Base-by-base conservation (phyloP, 2,797 vertebrate species). In the Alca torda region DNA sequence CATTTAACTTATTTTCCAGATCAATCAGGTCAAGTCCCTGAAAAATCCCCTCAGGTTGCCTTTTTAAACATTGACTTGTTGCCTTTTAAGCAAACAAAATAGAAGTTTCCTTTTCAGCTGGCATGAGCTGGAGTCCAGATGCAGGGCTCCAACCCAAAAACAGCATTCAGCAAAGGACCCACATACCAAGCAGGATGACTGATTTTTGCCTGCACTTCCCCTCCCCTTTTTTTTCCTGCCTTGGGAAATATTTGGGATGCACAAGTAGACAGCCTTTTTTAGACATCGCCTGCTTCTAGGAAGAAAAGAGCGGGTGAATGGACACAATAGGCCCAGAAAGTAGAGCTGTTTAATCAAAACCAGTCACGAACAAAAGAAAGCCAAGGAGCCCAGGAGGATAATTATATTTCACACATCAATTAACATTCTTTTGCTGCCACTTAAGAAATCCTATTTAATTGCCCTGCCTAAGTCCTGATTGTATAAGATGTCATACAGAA, bases 391-490 rank as follows among this genome's bases (percentile, higher is more conserved):
- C 91, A 95, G 69, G 77, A 94, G 89, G 80, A 95, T 96, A 97
- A 95, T 97, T 97, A 95, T 91, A 97, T 97, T 96, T 98, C 93
- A 96, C 90, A 97, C 91, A 96, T 97, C 96, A 97, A 96, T 97
- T 96, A 97, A 94, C 90, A 96, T 96, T 96, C 94, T 94, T 96
- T 90, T 0, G 12, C 85, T 94, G 93, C 91, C 93, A 96, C 80
- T 97, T 96, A 95, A 96, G 93, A 94, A 94, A 96, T 93, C 61
- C 78, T 73, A 33, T 92, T 93, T 96, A 96, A 97, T 96, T 96
- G 95, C 85, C 72, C 72, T 95, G 93, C 85, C 90, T 84, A 25
- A 69, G 74, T 73, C 70, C 84, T 93, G 91, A 53, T 19, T 87
- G 92, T 79, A 21, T 37, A 35, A 81, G 88, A 92, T 91, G 93